A percentile compares a stretch with the other conserved stretches of the same genome.
These are phyloP conservation scores for Noctua janthina DNA, from an alignment of 2,888 invertebrate species.

Conservation along the genomic window DNA sequence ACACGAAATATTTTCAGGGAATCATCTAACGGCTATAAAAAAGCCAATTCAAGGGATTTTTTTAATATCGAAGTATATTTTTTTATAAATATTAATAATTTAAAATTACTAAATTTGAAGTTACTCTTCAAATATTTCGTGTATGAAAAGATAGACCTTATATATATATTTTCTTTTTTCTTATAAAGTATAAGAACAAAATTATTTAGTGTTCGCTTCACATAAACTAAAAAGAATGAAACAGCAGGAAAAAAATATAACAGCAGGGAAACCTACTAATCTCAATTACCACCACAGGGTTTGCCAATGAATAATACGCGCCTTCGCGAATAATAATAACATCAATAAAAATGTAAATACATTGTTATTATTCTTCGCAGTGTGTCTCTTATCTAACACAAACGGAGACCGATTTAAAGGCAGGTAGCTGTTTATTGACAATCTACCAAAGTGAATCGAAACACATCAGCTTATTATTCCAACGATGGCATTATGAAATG, in stretches of 20 bases:
- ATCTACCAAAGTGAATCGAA: constrained; percentile 39
- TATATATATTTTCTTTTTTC: too few species aligned
- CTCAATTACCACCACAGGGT: too few species aligned
- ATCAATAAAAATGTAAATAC: constrained; percentile 12
- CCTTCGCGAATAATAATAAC: not conserved
- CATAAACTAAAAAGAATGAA: not conserved
- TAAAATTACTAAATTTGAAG: too few species aligned
- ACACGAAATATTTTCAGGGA: too few species aligned
- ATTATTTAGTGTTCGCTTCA: not conserved
- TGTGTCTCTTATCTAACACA: not conserved
- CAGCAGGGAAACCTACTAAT: not conserved
- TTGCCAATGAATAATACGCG: not conserved
- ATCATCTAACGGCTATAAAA: too few species aligned
- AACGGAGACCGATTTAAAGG: constrained; percentile 5
- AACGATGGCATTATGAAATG: constrained; percentile 35
- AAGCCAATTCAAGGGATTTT: too few species aligned
- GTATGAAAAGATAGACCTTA: too few species aligned
- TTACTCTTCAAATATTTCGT: too few species aligned
- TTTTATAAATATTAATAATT: too few species aligned
- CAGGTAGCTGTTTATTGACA: constrained; percentile 26
- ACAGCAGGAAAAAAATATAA: not conserved
- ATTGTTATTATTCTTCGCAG: not conserved
- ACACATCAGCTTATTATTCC: constrained; percentile 45
- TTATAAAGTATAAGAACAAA: too few species aligned
- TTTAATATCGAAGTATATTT: too few species aligned